Evolutionary conservation across 2,797 vertebrate species (phyloP).

Genomic region (Thalassophryne amazonica): DNA sequence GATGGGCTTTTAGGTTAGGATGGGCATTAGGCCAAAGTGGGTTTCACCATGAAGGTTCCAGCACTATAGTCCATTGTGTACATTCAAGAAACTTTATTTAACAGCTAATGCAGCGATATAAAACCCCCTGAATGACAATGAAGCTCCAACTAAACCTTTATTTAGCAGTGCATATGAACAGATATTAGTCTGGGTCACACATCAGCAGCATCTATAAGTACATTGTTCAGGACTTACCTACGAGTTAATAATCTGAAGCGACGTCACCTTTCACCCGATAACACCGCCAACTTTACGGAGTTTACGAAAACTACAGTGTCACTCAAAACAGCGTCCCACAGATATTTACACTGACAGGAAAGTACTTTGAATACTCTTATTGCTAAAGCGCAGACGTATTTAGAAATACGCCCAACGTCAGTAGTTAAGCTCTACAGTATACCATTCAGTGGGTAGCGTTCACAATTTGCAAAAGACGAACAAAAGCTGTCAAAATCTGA

Average conservation of each 20-base stretch:
- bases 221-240: slow-evolving; percentile 53
- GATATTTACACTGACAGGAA: not conserved
- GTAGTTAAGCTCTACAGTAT: not conserved
- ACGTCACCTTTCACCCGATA: slow-evolving; percentile 61
- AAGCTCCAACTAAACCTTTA: not conserved
- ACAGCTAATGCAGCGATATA: not conserved
- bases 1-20: slow-evolving; percentile 16
- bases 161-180: not conserved
- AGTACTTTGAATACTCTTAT: too few species aligned
- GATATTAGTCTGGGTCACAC: not conserved
- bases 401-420: slow-evolving; percentile 7
- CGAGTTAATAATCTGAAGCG: slow-evolving; percentile 22
- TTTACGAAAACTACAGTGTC: not conserved
- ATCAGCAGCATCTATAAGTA: not conserved
- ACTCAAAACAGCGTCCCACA: not conserved
- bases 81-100: not conserved
- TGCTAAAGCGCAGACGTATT: too few species aligned
- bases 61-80: slow-evolving; percentile 2
- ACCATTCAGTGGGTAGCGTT: not conserved
- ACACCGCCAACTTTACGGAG: slow-evolving; percentile 10
- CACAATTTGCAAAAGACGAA: not conserved
- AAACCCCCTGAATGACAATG: not conserved
- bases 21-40: slow-evolving; percentile 1
- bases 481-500: not conserved
- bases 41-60: not conserved